Conservation (phyloP, 1,140 invertebrate genomes). For the Acromyrmex charruanus region DNA sequence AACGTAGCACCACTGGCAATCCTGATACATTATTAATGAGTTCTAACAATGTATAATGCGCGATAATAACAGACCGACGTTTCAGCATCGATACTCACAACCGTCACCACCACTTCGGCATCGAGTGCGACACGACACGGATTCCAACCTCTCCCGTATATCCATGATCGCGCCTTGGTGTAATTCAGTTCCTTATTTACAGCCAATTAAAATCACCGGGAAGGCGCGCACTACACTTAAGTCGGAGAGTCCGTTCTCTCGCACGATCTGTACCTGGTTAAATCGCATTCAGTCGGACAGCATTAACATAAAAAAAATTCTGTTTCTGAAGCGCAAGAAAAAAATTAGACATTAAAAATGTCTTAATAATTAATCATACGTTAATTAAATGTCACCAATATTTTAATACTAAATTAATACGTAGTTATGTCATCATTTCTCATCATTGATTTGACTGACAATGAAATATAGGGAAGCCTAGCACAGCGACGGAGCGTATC, state of each 20-base stretch:
- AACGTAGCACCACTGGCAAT: slow-evolving; percentile 2
- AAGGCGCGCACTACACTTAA: not conserved
- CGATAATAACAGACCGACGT: slow-evolving; percentile 18
- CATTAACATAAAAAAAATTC: not conserved
- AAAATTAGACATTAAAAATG: not conserved
- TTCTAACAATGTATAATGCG: slow-evolving; percentile 36
- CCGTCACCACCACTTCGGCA: not conserved
- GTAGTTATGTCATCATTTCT: not conserved
- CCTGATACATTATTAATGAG: slow-evolving; percentile 39
- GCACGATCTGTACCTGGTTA: not conserved
- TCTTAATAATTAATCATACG: not conserved
- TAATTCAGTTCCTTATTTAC: slow-evolving; percentile 27
- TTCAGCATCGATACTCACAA: not conserved
- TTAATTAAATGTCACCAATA: not conserved
- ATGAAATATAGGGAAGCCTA: not conserved
- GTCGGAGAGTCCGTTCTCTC: not conserved
- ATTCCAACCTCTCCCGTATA: slow-evolving; percentile 4
- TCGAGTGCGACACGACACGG: not conserved
- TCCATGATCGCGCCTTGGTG: slow-evolving; percentile 1
- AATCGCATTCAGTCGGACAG: not conserved
- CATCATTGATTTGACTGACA: not conserved
- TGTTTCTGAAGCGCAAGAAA: not conserved
- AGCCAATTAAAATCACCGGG: slow-evolving; percentile 1
- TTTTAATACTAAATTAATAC: not conserved
- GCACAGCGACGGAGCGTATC: not conserved